A percentile compares a stretch with the other conserved stretches of the same genome.
These are phyloP conservation scores for Sebastes elongatus DNA, from an alignment of 2,797 vertebrate genomes.

Conservation along the genomic window DNA sequence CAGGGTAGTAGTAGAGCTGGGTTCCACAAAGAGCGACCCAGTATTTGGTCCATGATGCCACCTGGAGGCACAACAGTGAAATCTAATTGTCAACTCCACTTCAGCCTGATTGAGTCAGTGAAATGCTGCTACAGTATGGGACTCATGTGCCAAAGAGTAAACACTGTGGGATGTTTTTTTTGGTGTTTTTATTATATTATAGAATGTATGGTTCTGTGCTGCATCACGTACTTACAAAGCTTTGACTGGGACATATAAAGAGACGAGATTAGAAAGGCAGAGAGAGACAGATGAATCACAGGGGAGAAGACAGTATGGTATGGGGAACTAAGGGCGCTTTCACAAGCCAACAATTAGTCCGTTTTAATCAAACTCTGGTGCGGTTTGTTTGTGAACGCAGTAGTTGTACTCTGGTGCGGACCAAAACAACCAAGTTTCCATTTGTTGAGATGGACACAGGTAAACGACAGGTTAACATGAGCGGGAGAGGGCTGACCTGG, in stretches of 20 bases:
- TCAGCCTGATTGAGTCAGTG: background rate
- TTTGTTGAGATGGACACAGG: too few species aligned
- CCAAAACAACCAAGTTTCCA: too few species aligned
- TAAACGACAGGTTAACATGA: too few species aligned
- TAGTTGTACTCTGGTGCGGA: too few species aligned
- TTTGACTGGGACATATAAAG: constrained; percentile 1
- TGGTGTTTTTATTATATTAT: background rate
- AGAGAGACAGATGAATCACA: background rate
- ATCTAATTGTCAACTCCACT: background rate
- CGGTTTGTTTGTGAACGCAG: too few species aligned
- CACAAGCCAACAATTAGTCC: too few species aligned
- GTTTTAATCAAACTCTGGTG: too few species aligned
- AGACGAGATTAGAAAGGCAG: background rate
- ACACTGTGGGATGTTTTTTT: background rate
- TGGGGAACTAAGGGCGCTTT: background rate
- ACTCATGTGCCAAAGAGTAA: background rate
- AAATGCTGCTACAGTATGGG: background rate
- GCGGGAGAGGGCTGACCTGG: too few species aligned
- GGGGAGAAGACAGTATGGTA: background rate
- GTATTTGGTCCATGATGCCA: constrained; percentile 98
- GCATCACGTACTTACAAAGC: background rate
- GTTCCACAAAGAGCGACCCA: constrained; percentile 95
- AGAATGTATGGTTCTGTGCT: background rate
- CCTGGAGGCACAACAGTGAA: constrained; percentile 77
- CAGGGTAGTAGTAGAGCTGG: constrained; percentile 95